Conservation (phyloP, 2,113 vertebrate genomes). For the Axis porcinus region DNA sequence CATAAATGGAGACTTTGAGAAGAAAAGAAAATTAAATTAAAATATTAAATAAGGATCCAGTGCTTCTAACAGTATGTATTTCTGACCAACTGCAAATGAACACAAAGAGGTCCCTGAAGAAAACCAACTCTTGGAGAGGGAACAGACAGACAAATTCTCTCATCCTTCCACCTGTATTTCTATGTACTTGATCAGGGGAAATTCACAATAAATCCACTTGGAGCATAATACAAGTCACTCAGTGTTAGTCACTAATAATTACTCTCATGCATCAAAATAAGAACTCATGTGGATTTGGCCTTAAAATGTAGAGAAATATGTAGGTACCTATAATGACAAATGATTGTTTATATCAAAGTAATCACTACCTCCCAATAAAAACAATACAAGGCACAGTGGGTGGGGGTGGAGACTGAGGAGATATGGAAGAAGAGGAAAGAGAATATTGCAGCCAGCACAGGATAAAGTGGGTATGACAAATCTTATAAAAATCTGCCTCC, state of each 20-base stretch:
- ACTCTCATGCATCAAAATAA: not conserved
- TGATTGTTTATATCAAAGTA: not conserved
- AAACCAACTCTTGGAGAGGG: not conserved
- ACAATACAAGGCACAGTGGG: not conserved
- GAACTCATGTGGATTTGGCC: not conserved
- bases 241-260: not conserved
- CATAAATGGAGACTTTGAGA: not conserved
- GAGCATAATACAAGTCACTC: not conserved
- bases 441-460: not conserved
- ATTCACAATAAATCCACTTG: not conserved
- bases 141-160: not conserved
- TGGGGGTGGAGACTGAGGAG: not conserved
- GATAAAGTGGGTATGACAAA: not conserved
- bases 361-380: not conserved
- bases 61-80: not conserved
- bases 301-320: conserved; percentile 15
- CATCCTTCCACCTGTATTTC: not conserved
- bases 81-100: not conserved
- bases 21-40: not conserved
- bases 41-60: not conserved
- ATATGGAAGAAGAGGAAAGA: not conserved
- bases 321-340: not conserved
- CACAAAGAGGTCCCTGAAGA: not conserved
- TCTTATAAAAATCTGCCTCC: conserved; percentile 24
- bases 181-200: not conserved